A percentile compares a stretch with the other conserved stretches of the same genome.
phyloP scores from a whole-genome alignment of 2,113 vertebrate species.

The Accipiter cooperii region DNA sequence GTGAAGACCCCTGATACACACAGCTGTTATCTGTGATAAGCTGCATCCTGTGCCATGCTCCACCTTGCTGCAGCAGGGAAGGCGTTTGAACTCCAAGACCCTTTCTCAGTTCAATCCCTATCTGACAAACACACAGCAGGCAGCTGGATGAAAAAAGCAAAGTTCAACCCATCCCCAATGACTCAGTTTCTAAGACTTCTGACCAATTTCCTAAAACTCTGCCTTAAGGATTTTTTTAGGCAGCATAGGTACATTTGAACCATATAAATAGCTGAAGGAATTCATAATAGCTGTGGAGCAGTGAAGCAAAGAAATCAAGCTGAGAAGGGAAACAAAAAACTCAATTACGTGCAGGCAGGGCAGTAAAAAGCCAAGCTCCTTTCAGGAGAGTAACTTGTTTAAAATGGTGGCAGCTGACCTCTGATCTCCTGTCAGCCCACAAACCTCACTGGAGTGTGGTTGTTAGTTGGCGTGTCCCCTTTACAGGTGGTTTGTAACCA shows the following conservation, averaged over 20 bases:
- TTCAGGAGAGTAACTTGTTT: background rate
- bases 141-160: background rate
- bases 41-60: conserved; percentile 32
- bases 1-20: background rate
- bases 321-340: background rate
- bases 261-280: background rate
- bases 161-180: background rate
- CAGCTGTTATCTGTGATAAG: conserved; percentile 39
- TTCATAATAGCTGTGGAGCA: background rate
- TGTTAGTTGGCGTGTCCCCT: background rate
- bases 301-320: background rate
- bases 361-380: background rate
- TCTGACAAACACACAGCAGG: conserved; percentile 53
- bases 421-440: background rate
- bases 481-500: accelerated
- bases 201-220: conserved; percentile 37
- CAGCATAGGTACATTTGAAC: background rate
- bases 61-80: conserved; percentile 9
- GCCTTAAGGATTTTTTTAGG: background rate
- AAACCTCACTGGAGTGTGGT: background rate
- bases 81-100: conserved; percentile 22
- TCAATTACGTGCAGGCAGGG: background rate
- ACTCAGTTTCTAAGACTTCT: conserved; percentile 31
- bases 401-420: background rate
- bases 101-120: background rate